These are phyloP conservation scores for Oligia strigilis DNA, from an alignment of 2,888 invertebrate genomes.

Conservation along the genomic window DNA sequence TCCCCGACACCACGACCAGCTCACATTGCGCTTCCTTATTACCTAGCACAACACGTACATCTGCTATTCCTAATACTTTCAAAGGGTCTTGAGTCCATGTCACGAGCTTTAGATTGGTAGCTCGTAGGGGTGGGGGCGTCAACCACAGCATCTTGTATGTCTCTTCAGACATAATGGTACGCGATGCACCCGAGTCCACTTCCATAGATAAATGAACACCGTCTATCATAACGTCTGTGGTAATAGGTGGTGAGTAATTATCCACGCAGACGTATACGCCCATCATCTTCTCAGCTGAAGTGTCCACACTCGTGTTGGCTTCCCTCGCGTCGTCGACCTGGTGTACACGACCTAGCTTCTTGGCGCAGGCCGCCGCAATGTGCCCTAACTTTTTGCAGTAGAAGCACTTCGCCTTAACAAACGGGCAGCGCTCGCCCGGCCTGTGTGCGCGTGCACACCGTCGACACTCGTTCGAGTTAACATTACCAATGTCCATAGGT, in stretches of 20 bases:
- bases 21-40: no score
- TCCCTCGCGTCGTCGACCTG: not conserved
- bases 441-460: constrained; percentile 1
- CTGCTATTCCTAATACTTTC: no score
- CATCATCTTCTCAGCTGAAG: not conserved
- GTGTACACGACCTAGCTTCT: not conserved
- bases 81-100: no score
- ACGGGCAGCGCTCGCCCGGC: not conserved
- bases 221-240: not conserved
- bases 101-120: no score
- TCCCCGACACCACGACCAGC: no score
- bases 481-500: not conserved
- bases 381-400: not conserved
- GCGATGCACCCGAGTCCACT: no score
- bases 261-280: not conserved
- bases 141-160: no score
- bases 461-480: not conserved
- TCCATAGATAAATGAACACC: not conserved
- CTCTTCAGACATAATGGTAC: no score
- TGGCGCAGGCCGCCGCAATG: not conserved
- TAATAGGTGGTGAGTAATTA: not conserved
- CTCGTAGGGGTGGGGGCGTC: no score
- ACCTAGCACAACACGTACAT: no score
- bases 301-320: not conserved
- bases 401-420: not conserved